Base-by-base conservation (phyloP, 2,888 invertebrate species). In the Pandemis cinnamomeana region DNA sequence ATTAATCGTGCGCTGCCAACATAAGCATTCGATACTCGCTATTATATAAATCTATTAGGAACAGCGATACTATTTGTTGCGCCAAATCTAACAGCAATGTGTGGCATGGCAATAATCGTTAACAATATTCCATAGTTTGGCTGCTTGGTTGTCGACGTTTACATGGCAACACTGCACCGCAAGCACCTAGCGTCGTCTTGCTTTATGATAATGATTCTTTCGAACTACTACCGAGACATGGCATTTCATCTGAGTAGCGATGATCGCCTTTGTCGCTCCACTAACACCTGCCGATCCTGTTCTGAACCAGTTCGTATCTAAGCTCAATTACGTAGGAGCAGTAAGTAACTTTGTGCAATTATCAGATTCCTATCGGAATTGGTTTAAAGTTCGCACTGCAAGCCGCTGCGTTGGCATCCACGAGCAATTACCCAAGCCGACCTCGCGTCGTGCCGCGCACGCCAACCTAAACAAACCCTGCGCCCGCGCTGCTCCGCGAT, bases 391-490 rank as follows among this genome's bases (percentile, higher is more conserved):
- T 27, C 13, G 46, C 64, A 48, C 7, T 53, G 67, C 67, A 42
- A 61, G 55, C 53, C 53, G 60, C 51, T 69, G 41, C 55, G 69
- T 71, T 77, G 77, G 76, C 76, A 70, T 53, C 61, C 53, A 42
- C 55, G 27, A 53, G 53, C 55, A 61, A 70, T 78, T 74, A 71
- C 77, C 72, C 74, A 74, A 74, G 75, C 55, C 74, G 77, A 61
- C 77, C 78, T 75, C 71, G 72, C 60, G 20, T 71, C 71, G 72
- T 53, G 20, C 63, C 68, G 60, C 67, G 64, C 78, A 78, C 82
- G 87, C 86, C 87, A 87, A 87, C 83, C 84, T 78, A 82, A 84
- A 84, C 84, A 86, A 75, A 80, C 80, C 81, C 77, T 76, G 80
- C 80, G 78, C 81, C 80, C 79, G 80, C 78, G 81, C 78, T 82